Evolutionary conservation across 2,888 invertebrate genomes (phyloP), one percentile per base, ranked within the genome.

Genomic region (Conistra vaccinii): DNA sequence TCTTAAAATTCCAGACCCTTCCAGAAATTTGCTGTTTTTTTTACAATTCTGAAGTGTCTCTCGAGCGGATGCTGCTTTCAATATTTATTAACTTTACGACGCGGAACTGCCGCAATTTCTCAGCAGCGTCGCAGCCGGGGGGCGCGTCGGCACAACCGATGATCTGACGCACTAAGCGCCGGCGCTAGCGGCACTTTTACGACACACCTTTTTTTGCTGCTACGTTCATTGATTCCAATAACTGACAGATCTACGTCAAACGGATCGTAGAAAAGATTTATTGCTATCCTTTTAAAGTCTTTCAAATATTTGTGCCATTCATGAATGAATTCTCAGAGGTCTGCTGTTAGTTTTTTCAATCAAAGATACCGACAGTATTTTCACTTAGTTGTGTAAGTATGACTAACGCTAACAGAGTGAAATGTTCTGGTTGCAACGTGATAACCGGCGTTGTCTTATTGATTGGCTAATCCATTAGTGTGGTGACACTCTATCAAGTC

Each of bases 131-230:
- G 0, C 53, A 61, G 61, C n/a, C 12, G 39, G 39, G 66, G 62
- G 29, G 23, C 1, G 17, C 42, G 66, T 29, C 62, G 61, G 58
- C 14, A 29, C 62, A 26, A 48, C n/a, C 68, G 23, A 32, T 35
- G 29, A 0, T 20, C 61, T 79, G 75, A 65, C 60, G 69, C 70
- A 69, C 39, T 70, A 65, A 76, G 76, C 85, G 82, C 84, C 81
- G 84, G 76, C 84, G 84, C 72, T 73, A 61, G 53, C 60, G 60
- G 42, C 32, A 35, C 42, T 58, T 73, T 69, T 62, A 79, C 66
- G 48, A 63, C 71, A 66, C 71, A 63, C 35, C 42, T 32, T 72
- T 80, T 84, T 81, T 67, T 69, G 26, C 17, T 48, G 20, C 26
- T 67, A 70, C 61, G 57, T 63, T 76, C 63, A 73, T 70, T 73